These are phyloP conservation scores for Drosophila nebulosa DNA, from an alignment of 1,140 invertebrate genomes.

Conservation along the genomic window DNA sequence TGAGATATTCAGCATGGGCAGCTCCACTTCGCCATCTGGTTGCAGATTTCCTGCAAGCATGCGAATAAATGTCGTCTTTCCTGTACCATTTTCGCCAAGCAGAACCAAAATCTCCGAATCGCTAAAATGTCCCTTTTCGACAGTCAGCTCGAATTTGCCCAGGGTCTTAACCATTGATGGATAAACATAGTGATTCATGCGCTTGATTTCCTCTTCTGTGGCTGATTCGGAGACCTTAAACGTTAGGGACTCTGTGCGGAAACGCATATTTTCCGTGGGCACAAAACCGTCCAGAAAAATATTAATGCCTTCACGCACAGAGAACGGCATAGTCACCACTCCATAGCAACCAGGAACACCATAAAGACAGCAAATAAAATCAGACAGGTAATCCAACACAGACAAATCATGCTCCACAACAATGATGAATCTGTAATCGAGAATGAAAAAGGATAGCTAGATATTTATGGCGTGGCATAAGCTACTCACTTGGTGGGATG, in stretches of 20 bases:
- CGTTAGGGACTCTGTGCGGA: constrained; percentile 96
- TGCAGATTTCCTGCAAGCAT: constrained; percentile 98
- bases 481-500: constrained; percentile 90
- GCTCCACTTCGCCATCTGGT: constrained; percentile 91
- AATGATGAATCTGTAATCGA: constrained; percentile 92
- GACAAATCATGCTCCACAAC: constrained; percentile 99
- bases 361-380: constrained; percentile 99
- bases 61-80: constrained; percentile 99
- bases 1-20: constrained; percentile 97
- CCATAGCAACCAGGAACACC: constrained; percentile 99
- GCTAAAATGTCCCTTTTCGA: constrained; percentile 96
- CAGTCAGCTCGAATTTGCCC: constrained; percentile 91
- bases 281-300: constrained; percentile 99
- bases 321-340: constrained; percentile 99
- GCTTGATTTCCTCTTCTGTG: constrained; percentile 96
- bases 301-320: constrained; percentile 99
- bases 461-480: neutral
- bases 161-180: constrained; percentile 92
- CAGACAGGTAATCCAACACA: constrained; percentile 98
- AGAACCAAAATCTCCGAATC: constrained; percentile 99
- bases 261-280: constrained; percentile 99
- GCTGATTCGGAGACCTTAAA: constrained; percentile 99
- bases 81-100: constrained; percentile 99
- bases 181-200: constrained; percentile 98
- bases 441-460: neutral